Percentiles rank a stretch among this genome's conserved stretches.
phyloP scores from a whole-genome alignment of 2,113 vertebrate species.

The Glareola pratincola region DNA sequence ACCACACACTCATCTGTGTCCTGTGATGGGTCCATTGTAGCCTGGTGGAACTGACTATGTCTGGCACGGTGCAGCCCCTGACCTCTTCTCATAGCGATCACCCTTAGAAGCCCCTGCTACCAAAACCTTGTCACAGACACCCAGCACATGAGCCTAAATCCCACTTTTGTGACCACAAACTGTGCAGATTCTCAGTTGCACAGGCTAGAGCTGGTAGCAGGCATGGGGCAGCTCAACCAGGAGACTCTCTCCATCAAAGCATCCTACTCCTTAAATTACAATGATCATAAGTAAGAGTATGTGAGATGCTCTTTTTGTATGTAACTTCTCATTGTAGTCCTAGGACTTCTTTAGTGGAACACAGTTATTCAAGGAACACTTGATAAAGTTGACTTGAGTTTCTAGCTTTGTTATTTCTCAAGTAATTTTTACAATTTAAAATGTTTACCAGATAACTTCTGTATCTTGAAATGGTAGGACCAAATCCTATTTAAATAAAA shows the following conservation, averaged over 20 bases:
- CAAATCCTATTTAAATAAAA: background rate
- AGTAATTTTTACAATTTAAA: background rate
- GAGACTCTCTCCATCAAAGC: background rate
- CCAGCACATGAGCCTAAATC: background rate
- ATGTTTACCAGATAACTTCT: background rate
- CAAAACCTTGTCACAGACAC: background rate
- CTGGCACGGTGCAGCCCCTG: too few species aligned
- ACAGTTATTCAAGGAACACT: background rate
- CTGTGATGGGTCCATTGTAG: background rate
- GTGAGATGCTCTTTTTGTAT: background rate
- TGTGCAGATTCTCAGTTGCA: background rate
- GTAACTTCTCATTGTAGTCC: background rate
- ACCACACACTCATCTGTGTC: background rate
- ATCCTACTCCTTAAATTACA: background rate
- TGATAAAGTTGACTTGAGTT: background rate
- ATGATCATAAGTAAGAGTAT: background rate
- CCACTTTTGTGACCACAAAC: background rate
- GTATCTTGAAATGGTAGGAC: background rate
- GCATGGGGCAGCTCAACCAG: background rate
- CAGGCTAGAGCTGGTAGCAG: background rate
- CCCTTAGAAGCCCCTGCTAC: background rate
- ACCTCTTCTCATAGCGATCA: background rate
- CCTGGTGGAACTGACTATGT: background rate
- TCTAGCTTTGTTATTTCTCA: background rate
- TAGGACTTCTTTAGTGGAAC: background rate